Evolutionary conservation across 2,888 invertebrate species (phyloP).

Genomic region (Pheosia tremula): DNA sequence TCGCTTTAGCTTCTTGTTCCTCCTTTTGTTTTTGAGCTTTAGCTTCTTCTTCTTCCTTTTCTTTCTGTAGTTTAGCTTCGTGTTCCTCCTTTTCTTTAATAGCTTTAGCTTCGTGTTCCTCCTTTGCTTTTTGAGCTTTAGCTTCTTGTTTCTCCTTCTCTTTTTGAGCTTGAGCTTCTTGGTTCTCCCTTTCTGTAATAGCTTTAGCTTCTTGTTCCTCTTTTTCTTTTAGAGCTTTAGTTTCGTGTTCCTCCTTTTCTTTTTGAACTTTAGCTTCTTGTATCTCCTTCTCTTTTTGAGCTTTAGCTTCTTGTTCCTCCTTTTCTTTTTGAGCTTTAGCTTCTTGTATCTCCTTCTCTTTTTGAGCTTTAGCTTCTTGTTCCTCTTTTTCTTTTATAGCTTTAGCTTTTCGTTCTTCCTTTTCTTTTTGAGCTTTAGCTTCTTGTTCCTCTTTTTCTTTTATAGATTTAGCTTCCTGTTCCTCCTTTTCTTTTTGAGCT

Average conservation of each 20-base stretch:
- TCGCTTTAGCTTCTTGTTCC: slow-evolving; percentile 12
- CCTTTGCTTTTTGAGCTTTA: neutral
- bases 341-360: slow-evolving; percentile 5
- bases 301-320: slow-evolving; percentile 13
- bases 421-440: neutral
- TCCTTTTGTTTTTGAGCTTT: slow-evolving; percentile 8
- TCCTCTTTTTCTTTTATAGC: neutral
- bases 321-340: slow-evolving; percentile 14
- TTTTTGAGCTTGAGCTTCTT: slow-evolving; percentile 1
- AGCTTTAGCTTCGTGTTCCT: slow-evolving; percentile 8
- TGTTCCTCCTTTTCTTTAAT: slow-evolving; percentile 8
- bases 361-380: neutral
- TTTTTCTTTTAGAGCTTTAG: slow-evolving; percentile 14
- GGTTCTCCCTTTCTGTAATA: slow-evolving; percentile 10
- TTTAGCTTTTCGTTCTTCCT: neutral
- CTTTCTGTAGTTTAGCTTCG: neutral
- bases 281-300: slow-evolving; percentile 13
- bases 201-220: slow-evolving; percentile 13
- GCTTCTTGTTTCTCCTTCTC: neutral
- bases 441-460: slow-evolving; percentile 3
- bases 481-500: slow-evolving; percentile 11
- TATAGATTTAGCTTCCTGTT: neutral
- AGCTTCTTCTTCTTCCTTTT: slow-evolving; percentile 8
- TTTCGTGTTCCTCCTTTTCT: slow-evolving; percentile 9
- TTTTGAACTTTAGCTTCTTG: neutral